Evolutionary conservation across 2,888 invertebrate species (phyloP).

Genomic region (Pecten maximus): DNA sequence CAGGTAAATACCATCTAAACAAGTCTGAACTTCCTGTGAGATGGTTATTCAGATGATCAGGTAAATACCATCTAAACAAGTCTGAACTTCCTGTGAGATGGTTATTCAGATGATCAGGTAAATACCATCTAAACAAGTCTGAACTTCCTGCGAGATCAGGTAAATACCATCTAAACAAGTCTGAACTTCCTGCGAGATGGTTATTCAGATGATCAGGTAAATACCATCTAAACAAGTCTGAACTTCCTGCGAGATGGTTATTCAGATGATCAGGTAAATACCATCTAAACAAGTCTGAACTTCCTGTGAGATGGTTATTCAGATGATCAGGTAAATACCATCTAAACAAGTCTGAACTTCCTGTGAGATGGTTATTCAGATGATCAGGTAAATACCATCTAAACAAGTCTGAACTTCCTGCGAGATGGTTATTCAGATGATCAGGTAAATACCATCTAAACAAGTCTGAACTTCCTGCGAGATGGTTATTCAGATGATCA

Average conservation of each 20-base stretch:
- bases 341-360: conserved; percentile 4
- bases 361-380: not conserved
- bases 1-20: no score
- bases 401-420: not conserved
- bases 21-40: not conserved
- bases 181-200: conserved; percentile 6
- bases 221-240: not conserved
- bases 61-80: no score
- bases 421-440: not conserved
- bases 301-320: not conserved
- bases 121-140: not conserved
- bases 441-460: no score
- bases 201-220: not conserved
- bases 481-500: not conserved
- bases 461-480: not conserved
- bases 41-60: not conserved
- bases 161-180: no score
- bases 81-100: not conserved
- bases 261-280: no score
- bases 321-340: no score
- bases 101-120: not conserved
- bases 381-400: no score
- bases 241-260: conserved; percentile 15
- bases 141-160: conserved; percentile 6
- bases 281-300: not conserved